Base-by-base conservation (phyloP, 2,888 invertebrate species). In the Drosophila setosimentum region DNA sequence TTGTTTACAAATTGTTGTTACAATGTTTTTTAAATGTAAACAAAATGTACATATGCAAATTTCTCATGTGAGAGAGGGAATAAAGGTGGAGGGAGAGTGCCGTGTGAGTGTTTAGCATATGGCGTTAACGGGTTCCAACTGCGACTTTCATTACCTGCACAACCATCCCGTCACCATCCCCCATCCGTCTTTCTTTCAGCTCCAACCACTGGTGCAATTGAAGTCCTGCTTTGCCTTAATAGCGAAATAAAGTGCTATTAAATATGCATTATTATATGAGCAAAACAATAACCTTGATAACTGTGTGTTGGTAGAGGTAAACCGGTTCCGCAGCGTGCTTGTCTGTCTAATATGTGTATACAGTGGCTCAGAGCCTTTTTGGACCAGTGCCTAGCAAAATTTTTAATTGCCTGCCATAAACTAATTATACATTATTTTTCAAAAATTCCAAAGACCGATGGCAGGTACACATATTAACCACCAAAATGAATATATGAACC, bases 1-100 rank as follows among this genome's bases (percentile, higher is more conserved):
- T 74, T 77, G 69, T 75, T 60, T 71, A 74, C 70, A 73, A 89
- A 83, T 79, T 89, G 84, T 75, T 89, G 83, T 82, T 89, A 79
- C 89, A 83, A 73, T 84, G 79, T 82, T 89, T 87, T 86, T 80
- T 73, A 81, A 82, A 88, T 82, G 87, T 90, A 90, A 87, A 87
- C 87, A 88, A 86, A 83, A 87, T 83, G 82, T 88, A 81, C 90
- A 90, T 83, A 86, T 89, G 88, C 77, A 86, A 90, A 88, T 87
- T 78, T 75, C 60, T 65, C 69, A 72, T 74, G 59, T 73, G 64
- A 24, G 24, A 13, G 13, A 21, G 21, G 6, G 13, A 16, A 8
- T 8, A 16, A 24, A 16, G 45, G 7, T 7, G 8, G 45, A 4
- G 3, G 16, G 16, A 24, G 45, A 3, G 24, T 24, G 16, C 16